phyloP scores from a whole-genome alignment of 1,140 invertebrate species.

The Drosophila punjabiensis region DNA sequence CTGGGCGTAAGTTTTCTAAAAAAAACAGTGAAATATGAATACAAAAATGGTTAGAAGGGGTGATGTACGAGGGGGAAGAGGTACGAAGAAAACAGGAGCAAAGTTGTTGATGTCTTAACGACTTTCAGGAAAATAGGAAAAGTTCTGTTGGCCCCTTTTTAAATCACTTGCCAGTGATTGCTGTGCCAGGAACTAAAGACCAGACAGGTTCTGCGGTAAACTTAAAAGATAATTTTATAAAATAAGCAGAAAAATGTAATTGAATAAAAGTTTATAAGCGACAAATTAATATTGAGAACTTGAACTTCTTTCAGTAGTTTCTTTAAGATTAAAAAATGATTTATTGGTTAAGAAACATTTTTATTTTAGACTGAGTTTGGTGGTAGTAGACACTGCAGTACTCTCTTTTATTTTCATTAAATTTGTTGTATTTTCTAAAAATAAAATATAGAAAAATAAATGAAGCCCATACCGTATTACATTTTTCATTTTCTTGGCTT shows the following conservation, averaged over 20 bases:
- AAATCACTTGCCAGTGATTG: slow-evolving; percentile 45
- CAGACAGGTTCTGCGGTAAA: background rate
- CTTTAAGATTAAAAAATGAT: background rate
- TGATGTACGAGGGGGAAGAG: background rate
- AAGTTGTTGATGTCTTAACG: slow-evolving; percentile 55
- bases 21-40: slow-evolving; percentile 68
- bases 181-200: slow-evolving; percentile 5
- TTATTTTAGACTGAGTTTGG: background rate
- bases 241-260: background rate
- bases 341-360: background rate
- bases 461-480: background rate
- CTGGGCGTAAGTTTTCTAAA: slow-evolving; percentile 49
- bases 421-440: background rate
- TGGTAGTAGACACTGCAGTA: background rate
- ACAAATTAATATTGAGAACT: background rate
- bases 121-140: slow-evolving; percentile 63
- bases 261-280: background rate
- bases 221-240: background rate
- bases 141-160: slow-evolving; percentile 44
- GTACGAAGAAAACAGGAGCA: background rate
- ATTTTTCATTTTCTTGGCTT: slow-evolving; percentile 9
- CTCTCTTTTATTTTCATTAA: background rate
- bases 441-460: background rate
- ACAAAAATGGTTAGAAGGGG: slow-evolving; percentile 43
- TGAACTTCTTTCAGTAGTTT: background rate